Conservation (phyloP, 1,140 invertebrate genomes). For the Planococcus citri region DNA sequence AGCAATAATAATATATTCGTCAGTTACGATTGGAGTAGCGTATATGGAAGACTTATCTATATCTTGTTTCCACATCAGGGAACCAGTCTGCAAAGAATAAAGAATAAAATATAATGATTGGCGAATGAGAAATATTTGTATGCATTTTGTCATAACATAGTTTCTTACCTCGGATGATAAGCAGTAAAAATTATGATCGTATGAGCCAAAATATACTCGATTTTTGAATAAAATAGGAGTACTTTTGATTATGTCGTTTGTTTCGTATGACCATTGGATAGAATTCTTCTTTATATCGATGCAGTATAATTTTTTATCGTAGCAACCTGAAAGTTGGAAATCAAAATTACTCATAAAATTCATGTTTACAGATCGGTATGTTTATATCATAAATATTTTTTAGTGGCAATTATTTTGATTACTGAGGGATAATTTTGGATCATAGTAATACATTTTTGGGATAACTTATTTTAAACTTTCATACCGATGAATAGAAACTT, state of each 20-base stretch:
- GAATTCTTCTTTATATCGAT: constrained; percentile 31
- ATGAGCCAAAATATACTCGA: constrained; percentile 33
- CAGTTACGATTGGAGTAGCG: constrained; percentile 30
- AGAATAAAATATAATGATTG: not conserved
- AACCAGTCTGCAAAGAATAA: constrained; percentile 29
- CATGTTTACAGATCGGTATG: too few relatives aligned
- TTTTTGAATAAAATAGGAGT: constrained; percentile 30
- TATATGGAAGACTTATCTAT: constrained; percentile 34
- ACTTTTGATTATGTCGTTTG: constrained; percentile 35
- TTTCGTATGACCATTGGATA: constrained; percentile 33
- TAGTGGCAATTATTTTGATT: too few relatives aligned
- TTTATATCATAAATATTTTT: too few relatives aligned
- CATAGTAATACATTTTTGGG: too few relatives aligned
- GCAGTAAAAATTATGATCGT: constrained; percentile 36
- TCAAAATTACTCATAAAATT: too few relatives aligned
- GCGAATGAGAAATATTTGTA: too few relatives aligned
- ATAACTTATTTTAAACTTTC: too few relatives aligned
- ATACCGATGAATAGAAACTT: constrained; percentile 35
- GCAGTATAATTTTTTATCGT: constrained; percentile 35
- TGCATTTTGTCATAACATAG: not conserved
- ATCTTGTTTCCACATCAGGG: constrained; percentile 31
- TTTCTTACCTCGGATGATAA: constrained; percentile 27
- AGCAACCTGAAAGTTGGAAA: constrained; percentile 35
- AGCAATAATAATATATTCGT: constrained; percentile 29
- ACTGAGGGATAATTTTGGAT: too few relatives aligned